Percentiles rank a stretch among this genome's conserved stretches.
These are phyloP conservation scores for Phaonia tiefii DNA, from an alignment of 2,888 invertebrate genomes.

Conservation along the genomic window DNA sequence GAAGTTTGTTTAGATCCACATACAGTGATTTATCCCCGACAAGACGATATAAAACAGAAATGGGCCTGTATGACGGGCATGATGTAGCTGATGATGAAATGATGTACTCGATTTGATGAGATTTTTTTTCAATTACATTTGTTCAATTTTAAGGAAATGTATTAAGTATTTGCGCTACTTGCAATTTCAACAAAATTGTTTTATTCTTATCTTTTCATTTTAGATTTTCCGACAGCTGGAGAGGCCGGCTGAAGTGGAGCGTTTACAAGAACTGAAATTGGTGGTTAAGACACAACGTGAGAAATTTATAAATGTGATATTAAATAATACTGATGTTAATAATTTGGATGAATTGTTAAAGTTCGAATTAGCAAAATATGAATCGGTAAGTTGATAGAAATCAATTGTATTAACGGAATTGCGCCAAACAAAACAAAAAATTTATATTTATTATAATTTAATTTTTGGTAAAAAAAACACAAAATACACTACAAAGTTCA, in stretches of 20 bases:
- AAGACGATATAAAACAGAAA: slow-evolving; percentile 43
- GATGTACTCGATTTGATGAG: background rate
- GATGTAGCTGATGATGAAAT: slow-evolving; percentile 2
- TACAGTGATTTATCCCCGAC: no score
- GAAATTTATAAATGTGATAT: slow-evolving; percentile 83
- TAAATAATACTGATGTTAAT: slow-evolving; percentile 83
- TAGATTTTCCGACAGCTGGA: slow-evolving; percentile 90
- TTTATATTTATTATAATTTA: no score
- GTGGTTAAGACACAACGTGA: slow-evolving; percentile 83
- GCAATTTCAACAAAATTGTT: slow-evolving; percentile 1
- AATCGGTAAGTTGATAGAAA: slow-evolving; percentile 78
- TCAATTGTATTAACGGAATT: no score
- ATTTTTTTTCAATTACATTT: slow-evolving; percentile 13
- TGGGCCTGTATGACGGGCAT: background rate
- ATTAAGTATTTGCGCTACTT: slow-evolving; percentile 9
- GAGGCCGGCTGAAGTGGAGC: slow-evolving; percentile 87
- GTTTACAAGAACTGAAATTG: slow-evolving; percentile 84
- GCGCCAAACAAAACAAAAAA: no score
- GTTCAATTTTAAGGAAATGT: slow-evolving; percentile 10
- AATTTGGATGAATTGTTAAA: slow-evolving; percentile 83
- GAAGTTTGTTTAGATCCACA: background rate
- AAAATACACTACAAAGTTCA: no score
- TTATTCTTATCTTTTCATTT: slow-evolving; percentile 44
- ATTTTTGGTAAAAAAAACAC: no score
- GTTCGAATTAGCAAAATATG: slow-evolving; percentile 82